Evolutionary conservation across 2,113 vertebrate genomes (phyloP), one percentile per base, ranked within the genome.

Genomic region (Hippocampus zosterae): DNA sequence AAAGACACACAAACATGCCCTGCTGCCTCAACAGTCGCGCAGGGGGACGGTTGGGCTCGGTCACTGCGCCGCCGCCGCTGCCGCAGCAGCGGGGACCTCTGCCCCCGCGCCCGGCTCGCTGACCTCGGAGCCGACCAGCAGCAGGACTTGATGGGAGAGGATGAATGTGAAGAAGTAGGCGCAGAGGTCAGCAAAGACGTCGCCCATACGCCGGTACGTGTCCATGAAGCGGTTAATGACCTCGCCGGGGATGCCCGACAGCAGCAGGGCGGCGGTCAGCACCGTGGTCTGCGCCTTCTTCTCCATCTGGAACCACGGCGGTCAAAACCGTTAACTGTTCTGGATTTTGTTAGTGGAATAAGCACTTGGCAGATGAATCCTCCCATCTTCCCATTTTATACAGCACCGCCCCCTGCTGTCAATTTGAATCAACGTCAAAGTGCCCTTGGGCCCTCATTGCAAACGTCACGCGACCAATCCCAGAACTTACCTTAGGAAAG

Each of bases 141-240:
- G 71, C 73, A 91, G 77, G 52, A 98, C 85, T 93, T 98, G 95
- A 8, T 99, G 95, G 27, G 93, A 95, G 68, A 96, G 91, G 80
- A 98, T 94, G 75, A 99, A 99, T 29, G 94, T 97, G 85, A 99
- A 99, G 92, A 99, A 98, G 85, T 99, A 99, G 76, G 95, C 87
- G 71, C 97, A 98, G 57, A 99, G 96, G 83, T 99, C 97, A 10
- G 96, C 95, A 61, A 99, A 99, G 70, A 99, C 96, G 73, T 98
- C 96, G 18, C 95, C 95, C 97, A 99, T 98, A 90, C 94, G 95
- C 88, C 96, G 89, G 83, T 99, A 99, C 55, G 97, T 99, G 84
- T 98, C 96, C 95, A 98, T 96, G 41, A 96, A 99, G 79, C 96
- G 95, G 87, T 92, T 97, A 72, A 99, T 98, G 73, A 99, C 95